Conservation (phyloP, 2,797 vertebrate genomes). For the Aulostomus chinensis region DNA sequence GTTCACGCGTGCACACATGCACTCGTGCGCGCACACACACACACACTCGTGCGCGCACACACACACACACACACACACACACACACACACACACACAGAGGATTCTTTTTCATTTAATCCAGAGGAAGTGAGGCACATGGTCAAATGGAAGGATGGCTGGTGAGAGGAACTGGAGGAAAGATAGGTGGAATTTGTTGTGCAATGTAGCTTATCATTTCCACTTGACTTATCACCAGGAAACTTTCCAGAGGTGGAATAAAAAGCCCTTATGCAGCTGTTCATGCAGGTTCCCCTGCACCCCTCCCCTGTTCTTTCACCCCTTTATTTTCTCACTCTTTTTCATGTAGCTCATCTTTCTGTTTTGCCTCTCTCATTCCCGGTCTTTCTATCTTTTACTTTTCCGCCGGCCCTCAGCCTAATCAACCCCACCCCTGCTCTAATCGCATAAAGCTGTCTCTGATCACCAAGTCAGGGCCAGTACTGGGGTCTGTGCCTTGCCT, state of each 20-base stretch:
- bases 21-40: background rate
- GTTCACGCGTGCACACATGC: conserved; percentile 4
- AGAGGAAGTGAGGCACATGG: conserved; percentile 54
- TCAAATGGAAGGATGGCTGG: conserved; percentile 41
- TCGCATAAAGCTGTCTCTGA: conserved; percentile 63
- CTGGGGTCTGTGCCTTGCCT: conserved; percentile 28
- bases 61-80: background rate
- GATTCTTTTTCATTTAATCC: conserved; percentile 44
- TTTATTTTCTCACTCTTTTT: conserved; percentile 22
- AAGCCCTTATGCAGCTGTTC: conserved; percentile 51
- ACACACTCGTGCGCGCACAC: background rate
- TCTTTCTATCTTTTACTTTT: conserved; percentile 35
- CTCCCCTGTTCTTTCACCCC: conserved; percentile 14
- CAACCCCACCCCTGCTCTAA: conserved; percentile 42
- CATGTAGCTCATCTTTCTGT: conserved; percentile 22
- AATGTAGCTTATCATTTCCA: conserved; percentile 79
- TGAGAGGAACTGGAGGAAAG: conserved; percentile 42
- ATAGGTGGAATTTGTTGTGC: conserved; percentile 64
- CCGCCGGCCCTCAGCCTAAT: conserved; percentile 35
- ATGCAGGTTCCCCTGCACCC: conserved; percentile 32
- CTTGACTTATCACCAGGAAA: conserved; percentile 75
- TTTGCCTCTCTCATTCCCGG: conserved; percentile 8
- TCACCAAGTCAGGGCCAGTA: conserved; percentile 54
- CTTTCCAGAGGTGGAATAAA: conserved; percentile 69
- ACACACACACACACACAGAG: conserved; percentile 5